Base-by-base conservation (phyloP, 1,140 invertebrate genomes). In the Aphelenchoides avenae region DNA sequence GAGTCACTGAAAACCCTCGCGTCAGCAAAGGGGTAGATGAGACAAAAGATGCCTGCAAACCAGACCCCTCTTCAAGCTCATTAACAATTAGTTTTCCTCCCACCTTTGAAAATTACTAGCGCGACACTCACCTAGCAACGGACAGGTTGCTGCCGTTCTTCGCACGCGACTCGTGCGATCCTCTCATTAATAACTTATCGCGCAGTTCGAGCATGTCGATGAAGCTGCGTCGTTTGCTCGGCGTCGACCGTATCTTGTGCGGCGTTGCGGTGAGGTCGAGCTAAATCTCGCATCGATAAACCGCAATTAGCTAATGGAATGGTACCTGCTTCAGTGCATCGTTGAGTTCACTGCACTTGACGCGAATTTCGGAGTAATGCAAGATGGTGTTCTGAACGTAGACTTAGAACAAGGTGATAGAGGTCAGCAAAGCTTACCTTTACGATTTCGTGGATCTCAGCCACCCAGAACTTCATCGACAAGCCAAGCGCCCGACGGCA, bases 401-500 rank as follows among this genome's bases (percentile, higher is more conserved):
- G n/a, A n/a, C n/a, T n/a, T n/a, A n/a, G n/a, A n/a, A n/a, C n/a
- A n/a, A n/a, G n/a, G n/a, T n/a, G n/a, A n/a, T n/a, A n/a, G n/a
- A n/a, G n/a, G n/a, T n/a, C n/a, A n/a, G n/a, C n/a, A n/a, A n/a
- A n/a, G n/a, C n/a, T n/a, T n/a, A n/a, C n/a, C n/a, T 77, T 75
- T 27, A 75, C 73, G 40, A 75, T 75, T 59, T 75, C 73, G 43
- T 75, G 73, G 29, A 75, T 75, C 57, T 75, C 73, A 7, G 73
- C 73, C 26, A 75, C 73, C 73, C 73, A 75, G 56, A 75, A 75
- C 37, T 75, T 75, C 73, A 75, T 75, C 30, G 73, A 76, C n/a
- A 75, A 59, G 20, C 73, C 73, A 1, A 75, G 47, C 7, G 73
- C 73, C 20, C 73, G 52, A 22, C 73, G 65, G 39, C 73, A 75